A percentile compares a stretch with the other conserved stretches of the same genome.
Conservation (phyloP, 2,113 vertebrate genomes). For the Hiodon alosoides region DNA sequence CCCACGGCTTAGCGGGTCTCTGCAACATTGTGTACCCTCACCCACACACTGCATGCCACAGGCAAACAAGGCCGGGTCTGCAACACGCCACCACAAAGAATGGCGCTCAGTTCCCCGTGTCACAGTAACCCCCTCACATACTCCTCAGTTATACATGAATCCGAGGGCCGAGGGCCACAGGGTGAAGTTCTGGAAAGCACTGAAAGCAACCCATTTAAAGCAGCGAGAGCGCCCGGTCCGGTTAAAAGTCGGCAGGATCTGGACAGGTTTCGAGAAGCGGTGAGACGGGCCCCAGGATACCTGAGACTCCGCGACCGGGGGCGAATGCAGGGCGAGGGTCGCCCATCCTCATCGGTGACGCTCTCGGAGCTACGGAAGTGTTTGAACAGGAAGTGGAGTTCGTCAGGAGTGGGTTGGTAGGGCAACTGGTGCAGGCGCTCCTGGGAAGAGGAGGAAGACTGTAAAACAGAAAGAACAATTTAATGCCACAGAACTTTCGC, state of each 20-base stretch:
- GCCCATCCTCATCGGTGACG: constrained; percentile 77
- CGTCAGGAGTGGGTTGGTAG: constrained; percentile 93
- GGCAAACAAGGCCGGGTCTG: neutral
- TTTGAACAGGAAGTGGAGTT: constrained; percentile 92
- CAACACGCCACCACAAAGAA: neutral
- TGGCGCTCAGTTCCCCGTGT: neutral
- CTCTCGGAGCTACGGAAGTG: constrained; percentile 94
- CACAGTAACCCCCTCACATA: neutral
- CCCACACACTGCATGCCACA: constrained; percentile 46
- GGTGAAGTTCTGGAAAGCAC: no score
- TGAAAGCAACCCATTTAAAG: constrained; percentile 24
- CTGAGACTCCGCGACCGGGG: constrained; percentile 91
- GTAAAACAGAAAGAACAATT: constrained; percentile 31
- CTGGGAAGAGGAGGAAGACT: constrained; percentile 96
- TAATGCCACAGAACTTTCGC: neutral
- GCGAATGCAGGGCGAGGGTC: constrained; percentile 72
- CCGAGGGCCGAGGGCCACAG: no score
- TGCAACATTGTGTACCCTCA: constrained; percentile 45
- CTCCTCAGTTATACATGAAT: neutral
- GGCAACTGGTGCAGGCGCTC: constrained; percentile 95
- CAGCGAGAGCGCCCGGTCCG: constrained; percentile 40
- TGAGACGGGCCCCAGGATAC: constrained; percentile 50
- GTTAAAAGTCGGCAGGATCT: neutral
- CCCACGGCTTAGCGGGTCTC: constrained; percentile 48
- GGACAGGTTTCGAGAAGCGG: neutral